Evolutionary conservation across 2,797 vertebrate genomes (phyloP).

Genomic region (Carapus acus): DNA sequence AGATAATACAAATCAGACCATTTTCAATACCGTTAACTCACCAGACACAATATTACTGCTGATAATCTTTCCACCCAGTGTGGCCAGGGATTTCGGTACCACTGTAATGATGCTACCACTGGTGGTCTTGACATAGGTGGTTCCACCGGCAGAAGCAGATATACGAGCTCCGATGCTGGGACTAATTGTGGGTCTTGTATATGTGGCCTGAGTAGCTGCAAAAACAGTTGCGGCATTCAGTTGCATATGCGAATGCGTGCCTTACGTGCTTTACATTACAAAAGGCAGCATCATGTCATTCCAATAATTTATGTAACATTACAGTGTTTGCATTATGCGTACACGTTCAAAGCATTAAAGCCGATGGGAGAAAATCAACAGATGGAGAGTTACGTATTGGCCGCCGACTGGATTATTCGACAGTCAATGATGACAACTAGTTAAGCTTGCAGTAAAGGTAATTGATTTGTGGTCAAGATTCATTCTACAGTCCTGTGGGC

Average conservation of each 20-base stretch:
- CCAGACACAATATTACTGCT: constrained; percentile 96
- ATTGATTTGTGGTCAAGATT: too few relatives aligned
- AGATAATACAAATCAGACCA: neutral
- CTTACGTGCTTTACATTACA: too few relatives aligned
- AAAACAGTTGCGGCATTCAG: neutral
- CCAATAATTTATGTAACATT: too few relatives aligned
- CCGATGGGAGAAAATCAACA: too few relatives aligned
- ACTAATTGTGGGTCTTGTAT: constrained; percentile 86
- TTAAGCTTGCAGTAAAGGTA: too few relatives aligned
- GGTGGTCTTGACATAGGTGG: constrained; percentile 96
- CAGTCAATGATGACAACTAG: too few relatives aligned
- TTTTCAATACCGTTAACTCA: constrained; percentile 53
- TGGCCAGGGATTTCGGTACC: constrained; percentile 94
- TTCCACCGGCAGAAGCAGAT: constrained; percentile 81
- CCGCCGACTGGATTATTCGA: too few relatives aligned
- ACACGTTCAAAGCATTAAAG: too few relatives aligned
- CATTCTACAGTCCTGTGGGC: too few relatives aligned
- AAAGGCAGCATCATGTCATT: too few relatives aligned
- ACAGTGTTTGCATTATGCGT: too few relatives aligned
- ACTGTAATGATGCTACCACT: constrained; percentile 99
- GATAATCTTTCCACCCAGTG: constrained; percentile 95
- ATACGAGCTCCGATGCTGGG: constrained; percentile 83
- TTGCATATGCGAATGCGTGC: neutral
- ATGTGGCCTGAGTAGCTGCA: constrained; percentile 86
- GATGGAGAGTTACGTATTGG: too few relatives aligned